Evolutionary conservation across 2,888 invertebrate species (phyloP), one percentile per base, ranked within the genome.

Genomic region (Amphipoea oculea): DNA sequence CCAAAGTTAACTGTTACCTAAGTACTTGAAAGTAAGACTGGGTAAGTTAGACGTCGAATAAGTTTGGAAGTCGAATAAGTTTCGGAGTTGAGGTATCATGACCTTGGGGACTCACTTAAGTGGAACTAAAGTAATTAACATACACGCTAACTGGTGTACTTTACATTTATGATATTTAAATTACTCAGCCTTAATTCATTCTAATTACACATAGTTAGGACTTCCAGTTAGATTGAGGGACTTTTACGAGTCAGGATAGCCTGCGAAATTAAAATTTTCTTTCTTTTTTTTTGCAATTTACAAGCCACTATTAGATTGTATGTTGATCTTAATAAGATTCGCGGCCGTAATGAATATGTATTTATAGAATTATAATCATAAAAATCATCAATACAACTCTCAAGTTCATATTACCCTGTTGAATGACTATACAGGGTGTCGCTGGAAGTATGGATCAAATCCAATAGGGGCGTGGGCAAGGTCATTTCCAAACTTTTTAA

Each of bases 1-100:
- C 76, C 60, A 71, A 77, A 84, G 70, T 73, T 76, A 45, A 76
- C 42, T 60, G 60, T 67, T 67, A 85, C 23, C 42, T 54, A 67
- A 81, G 67, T 76, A 73, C 54, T 85, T 84, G n/a, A 85, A 81
- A 85, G 85, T 85, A 84, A 73, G 67, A 74, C 76, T 81, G 73
- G 73, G 76, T 72, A 65, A 73, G 45, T 76, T 71, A 70, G 62
- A 65, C 17, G 73, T 45, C 40, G 40, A 51, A n/a, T 73, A 60
- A 84, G 85, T 81, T 81, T 67, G 29, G 29, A 29, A 29, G 70
- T 45, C 40, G 40, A 51, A n/a, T 73, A 60, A 84, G 85, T 81
- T 81, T 67, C 14, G 20, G 20, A 40, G 40, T 40, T 40, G 40
- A 40, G 40, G 40, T 40, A 3, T 40, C 40, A 4, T 40, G 40